Percentiles rank a stretch among this genome's conserved stretches.
phyloP scores from a whole-genome alignment of 2,888 invertebrate species.

The Drosophila robusta region DNA sequence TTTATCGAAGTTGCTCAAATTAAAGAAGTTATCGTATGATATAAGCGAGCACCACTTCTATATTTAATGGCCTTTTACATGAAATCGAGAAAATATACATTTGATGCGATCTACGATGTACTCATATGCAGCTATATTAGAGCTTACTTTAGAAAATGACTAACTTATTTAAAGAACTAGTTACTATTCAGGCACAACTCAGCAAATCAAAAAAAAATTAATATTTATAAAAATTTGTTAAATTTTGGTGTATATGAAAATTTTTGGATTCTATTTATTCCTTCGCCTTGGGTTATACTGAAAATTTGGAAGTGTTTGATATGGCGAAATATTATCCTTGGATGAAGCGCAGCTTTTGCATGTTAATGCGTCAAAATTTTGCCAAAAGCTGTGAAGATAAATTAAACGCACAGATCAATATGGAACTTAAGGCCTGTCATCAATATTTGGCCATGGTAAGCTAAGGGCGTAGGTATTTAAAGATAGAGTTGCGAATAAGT shows the following conservation, averaged over 20 bases:
- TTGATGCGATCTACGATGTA: too few relatives aligned
- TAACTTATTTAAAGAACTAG: constrained; percentile 7
- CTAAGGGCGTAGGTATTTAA: background rate
- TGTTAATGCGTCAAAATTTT: constrained; percentile 88
- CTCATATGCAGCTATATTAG: too few relatives aligned
- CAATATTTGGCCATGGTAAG: constrained; percentile 91
- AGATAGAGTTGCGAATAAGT: background rate
- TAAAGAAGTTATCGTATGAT: too few relatives aligned
- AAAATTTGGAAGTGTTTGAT: background rate
- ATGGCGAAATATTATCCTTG: constrained; percentile 36
- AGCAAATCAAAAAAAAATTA: too few relatives aligned
- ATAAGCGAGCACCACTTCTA: too few relatives aligned
- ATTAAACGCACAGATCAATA: constrained; percentile 90
- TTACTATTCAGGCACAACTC: constrained; percentile 12
- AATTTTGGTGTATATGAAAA: constrained; percentile 4
- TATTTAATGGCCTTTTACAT: too few relatives aligned
- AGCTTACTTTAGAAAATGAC: too few relatives aligned
- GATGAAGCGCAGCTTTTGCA: constrained; percentile 53
- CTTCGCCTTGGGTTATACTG: background rate
- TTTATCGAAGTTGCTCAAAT: too few relatives aligned
- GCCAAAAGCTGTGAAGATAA: constrained; percentile 88
- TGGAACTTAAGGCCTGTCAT: constrained; percentile 91
- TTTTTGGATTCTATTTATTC: background rate
- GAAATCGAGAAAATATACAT: too few relatives aligned
- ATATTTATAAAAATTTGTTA: background rate